A percentile compares a stretch with the other conserved stretches of the same genome.
phyloP scores from a whole-genome alignment of 2,797 vertebrate species.

The Hybognathus amarus region DNA sequence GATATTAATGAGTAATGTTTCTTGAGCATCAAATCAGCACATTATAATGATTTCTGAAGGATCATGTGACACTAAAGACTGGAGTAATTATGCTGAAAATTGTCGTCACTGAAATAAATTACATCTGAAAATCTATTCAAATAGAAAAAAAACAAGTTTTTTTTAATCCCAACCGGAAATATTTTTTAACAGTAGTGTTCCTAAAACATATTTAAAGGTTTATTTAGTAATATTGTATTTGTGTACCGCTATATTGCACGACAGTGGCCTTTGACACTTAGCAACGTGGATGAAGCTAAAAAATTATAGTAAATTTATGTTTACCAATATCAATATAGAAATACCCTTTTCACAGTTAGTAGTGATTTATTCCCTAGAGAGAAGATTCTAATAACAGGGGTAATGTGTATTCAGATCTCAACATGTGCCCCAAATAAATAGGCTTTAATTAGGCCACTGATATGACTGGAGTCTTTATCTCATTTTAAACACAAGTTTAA shows the following conservation, averaged over 20 bases:
- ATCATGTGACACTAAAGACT: too few relatives aligned
- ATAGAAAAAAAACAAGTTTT: too few relatives aligned
- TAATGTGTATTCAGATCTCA: not conserved
- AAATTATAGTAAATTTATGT: not conserved
- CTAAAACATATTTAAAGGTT: not conserved
- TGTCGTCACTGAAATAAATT: too few relatives aligned
- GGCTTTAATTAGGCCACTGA: not conserved
- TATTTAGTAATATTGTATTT: not conserved
- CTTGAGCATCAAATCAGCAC: too few relatives aligned
- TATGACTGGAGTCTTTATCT: not conserved
- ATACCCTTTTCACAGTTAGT: not conserved
- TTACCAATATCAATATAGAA: not conserved
- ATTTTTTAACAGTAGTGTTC: too few relatives aligned
- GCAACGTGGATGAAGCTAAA: not conserved
- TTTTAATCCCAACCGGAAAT: too few relatives aligned
- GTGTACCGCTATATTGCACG: not conserved
- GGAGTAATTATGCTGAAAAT: too few relatives aligned
- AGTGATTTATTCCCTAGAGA: not conserved
- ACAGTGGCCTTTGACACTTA: not conserved
- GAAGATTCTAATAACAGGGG: not conserved
- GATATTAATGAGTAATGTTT: too few relatives aligned
- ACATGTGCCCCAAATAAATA: constrained; percentile 1
- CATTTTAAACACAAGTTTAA: not conserved
- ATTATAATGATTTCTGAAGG: too few relatives aligned
- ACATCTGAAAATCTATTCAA: too few relatives aligned